Evolutionary conservation across 1,140 invertebrate species (phyloP).

Genomic region (Pseudoatta argentina): DNA sequence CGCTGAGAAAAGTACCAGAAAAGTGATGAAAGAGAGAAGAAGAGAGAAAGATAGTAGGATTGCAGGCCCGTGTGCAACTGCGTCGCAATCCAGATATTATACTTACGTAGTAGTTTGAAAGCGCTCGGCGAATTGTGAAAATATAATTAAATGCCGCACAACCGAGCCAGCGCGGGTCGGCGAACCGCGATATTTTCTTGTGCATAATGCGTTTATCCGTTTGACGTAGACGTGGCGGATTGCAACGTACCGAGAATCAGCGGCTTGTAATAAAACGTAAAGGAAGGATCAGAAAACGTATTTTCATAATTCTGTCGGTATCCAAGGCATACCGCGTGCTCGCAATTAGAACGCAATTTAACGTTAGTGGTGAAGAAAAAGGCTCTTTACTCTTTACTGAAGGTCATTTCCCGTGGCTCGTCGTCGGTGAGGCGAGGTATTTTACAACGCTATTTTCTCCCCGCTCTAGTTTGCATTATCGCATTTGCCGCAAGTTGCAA

Average conservation of each 20-base stretch:
- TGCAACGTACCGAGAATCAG: constrained; percentile 50
- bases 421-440: constrained; percentile 47
- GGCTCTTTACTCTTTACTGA: constrained; percentile 60
- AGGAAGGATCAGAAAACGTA: constrained; percentile 58
- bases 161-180: constrained; percentile 17
- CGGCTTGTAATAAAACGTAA: constrained; percentile 51
- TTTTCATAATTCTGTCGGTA: constrained; percentile 61
- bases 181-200: constrained; percentile 54
- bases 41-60: background rate
- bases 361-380: constrained; percentile 61
- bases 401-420: constrained; percentile 49
- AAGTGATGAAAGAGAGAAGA: background rate
- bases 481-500: constrained; percentile 52
- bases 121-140: constrained; percentile 46
- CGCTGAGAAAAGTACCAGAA: background rate
- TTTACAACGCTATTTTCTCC: constrained; percentile 53
- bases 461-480: constrained; percentile 59
- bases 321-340: constrained; percentile 49
- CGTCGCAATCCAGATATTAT: constrained; percentile 10
- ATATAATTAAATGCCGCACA: constrained; percentile 53
- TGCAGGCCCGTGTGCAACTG: constrained; percentile 5
- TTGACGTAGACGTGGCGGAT: constrained; percentile 49
- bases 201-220: constrained; percentile 33
- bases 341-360: constrained; percentile 63
- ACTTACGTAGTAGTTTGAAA: constrained; percentile 43